Base-by-base conservation (phyloP, 2,888 invertebrate genomes). In the Herminia tarsipennalis region DNA sequence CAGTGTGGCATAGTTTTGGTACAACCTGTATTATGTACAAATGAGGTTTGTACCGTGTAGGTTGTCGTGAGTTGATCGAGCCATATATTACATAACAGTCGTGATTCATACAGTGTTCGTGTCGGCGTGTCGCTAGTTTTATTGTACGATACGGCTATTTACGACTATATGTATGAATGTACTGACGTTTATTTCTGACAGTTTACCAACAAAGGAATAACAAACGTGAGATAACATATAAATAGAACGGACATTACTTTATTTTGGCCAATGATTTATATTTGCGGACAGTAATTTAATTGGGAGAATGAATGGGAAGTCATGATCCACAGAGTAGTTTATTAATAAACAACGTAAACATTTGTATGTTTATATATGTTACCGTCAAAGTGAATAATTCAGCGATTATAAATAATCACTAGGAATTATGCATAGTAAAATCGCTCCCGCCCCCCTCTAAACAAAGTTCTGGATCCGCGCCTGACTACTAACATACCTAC, bases 11-110 rank as follows among this genome's bases (percentile, higher is more conserved):
- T n/a, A n/a, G n/a, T n/a, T n/a, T n/a, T n/a, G n/a, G n/a, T 17
- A 17, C 13, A 5, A 6, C 16, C 10, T 17, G 24, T 32, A 21
- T 29, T 33, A 33, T 9, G 29, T 27, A 37, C 20, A 28, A 28
- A 27, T 37, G 20, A 12, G 20, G 20, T 9, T 14, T 14, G 17
- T 21, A 20, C 24, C 27, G 10, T 29, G 51, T 57, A 43, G 43
- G 51, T 30, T 34, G 41, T 57, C 58, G 44, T 66, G 70, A 65
- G 54, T 53, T 40, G 40, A 57, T 44, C 60, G 35, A 53, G 54
- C 68, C 56, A 57, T 67, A 60, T 46, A 36, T 73, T 60, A 66
- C 57, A 59, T 63, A 70, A 65, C 52, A 50, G 27, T 32, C 38
- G 41, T 69, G 68, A 68, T 62, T 68, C 68, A 67, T 59, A 41